Conservation (phyloP, 2,797 vertebrate species). For the Phrynocephalus forsythii region DNA sequence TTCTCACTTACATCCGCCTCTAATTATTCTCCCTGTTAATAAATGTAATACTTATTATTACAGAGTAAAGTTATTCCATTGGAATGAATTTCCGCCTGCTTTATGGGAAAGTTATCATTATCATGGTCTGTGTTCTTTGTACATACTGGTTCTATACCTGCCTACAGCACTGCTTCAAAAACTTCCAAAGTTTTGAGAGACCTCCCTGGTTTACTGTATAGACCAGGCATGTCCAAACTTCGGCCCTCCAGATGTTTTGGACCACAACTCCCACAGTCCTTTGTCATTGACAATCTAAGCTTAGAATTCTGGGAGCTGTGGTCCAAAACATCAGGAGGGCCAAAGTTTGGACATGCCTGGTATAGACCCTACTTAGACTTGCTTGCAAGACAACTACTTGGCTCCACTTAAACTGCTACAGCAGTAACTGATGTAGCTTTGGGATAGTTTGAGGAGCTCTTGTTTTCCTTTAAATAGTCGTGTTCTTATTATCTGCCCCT, state of each 20-base stretch:
- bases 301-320: no score
- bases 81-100: not conserved
- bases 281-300: no score
- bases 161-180: not conserved
- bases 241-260: no score
- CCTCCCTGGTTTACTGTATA: no score
- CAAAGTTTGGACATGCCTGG: no score
- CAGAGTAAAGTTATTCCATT: not conserved
- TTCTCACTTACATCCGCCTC: constrained; percentile 17
- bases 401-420: not conserved
- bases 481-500: not conserved
- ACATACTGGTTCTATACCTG: not conserved
- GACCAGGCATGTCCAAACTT: no score
- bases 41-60: not conserved
- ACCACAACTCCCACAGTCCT: no score
- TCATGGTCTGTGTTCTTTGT: not conserved
- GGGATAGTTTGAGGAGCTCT: not conserved
- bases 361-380: no score
- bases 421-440: not conserved
- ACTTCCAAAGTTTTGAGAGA: not conserved
- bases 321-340: no score
- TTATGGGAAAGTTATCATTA: constrained; percentile 7
- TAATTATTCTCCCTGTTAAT: constrained; percentile 4
- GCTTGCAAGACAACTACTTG: not conserved
- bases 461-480: not conserved